Base-by-base conservation (phyloP, 2,797 vertebrate genomes). In the Rhinella marina region DNA sequence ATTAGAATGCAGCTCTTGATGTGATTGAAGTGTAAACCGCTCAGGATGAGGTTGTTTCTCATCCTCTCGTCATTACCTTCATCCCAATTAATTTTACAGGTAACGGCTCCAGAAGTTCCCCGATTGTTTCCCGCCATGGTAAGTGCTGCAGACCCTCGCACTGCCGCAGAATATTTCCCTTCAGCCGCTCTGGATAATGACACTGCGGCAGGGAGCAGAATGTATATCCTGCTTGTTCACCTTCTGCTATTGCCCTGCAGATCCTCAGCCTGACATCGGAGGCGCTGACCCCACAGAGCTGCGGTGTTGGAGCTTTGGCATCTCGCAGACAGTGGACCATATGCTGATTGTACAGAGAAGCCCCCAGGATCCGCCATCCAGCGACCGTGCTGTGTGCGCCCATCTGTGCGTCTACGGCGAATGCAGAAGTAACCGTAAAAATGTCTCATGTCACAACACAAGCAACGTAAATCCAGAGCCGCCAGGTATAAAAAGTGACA, bases 351-450 rank as follows among this genome's bases (percentile, higher is more conserved):
- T 59, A 50, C 61, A n/a, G 78, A 79, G 62, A 62, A 86, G 23
- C 73, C 61, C 25, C 73, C 73, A 76, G 73, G 73, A 76, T 21
- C 73, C 81, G 77, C 59, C 86, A 76, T 76, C 48, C 73, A 52
- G 48, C 6, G 48, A 72, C 32, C 68, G 17, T 16, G 25, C 68
- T 72, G 68, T 29, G 16, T 41, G 29, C 6, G 29, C 25, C 73
- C 73, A 76, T 76, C 48, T 76, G 48, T 76, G 48, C 73, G 19
- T 0, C 27, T 14, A 48, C 12, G 7, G 41, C 25, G 4, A 25
- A 66, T 66, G 27, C 27, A 66, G 6, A 72, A 72, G 2, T 17
- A 19, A 29, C 29, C 32, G 12, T 50, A n/a, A 7, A n/a, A 76
- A 21, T 41, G 10, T 21, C 17, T 48, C 8, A 48, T 73, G 8